phyloP scores from a whole-genome alignment of 2,797 vertebrate genomes.

The Catamblyrhynchus diadema region DNA sequence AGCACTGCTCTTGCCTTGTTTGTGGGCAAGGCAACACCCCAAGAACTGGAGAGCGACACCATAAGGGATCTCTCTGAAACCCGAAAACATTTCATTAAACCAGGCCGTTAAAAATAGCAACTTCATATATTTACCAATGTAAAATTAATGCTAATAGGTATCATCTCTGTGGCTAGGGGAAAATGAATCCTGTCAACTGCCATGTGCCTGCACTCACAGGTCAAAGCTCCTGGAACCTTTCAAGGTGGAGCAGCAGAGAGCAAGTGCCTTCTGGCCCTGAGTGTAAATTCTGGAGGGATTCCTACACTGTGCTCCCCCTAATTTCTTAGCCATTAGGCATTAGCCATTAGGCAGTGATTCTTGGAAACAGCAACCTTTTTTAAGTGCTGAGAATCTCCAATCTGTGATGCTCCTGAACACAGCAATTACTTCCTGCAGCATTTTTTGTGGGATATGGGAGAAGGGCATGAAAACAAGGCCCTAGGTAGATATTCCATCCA shows the following conservation, averaged over 20 bases:
- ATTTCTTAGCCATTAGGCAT: neutral
- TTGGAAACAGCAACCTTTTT: neutral
- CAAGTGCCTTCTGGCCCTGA: neutral
- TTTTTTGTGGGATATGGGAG: neutral
- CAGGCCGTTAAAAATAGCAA: neutral
- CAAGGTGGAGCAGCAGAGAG: neutral
- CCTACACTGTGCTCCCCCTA: accelerated
- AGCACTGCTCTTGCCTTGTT: neutral
- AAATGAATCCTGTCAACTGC: neutral
- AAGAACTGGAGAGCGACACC: neutral
- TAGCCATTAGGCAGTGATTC: neutral
- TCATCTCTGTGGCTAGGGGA: neutral
- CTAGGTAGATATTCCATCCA: neutral
- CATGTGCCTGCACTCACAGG: accelerated
- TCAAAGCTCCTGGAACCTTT: neutral
- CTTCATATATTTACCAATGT: neutral
- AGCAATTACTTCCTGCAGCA: neutral
- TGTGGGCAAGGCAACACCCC: neutral
- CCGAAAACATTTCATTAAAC: neutral
- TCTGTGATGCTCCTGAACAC: neutral
- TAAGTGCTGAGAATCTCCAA: neutral
- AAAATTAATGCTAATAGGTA: neutral
- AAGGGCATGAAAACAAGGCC: neutral
- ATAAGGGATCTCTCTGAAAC: neutral
- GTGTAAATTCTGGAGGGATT: neutral